Evolutionary conservation across 2,797 vertebrate species (phyloP), one percentile per base, ranked within the genome.

Genomic region (Platalea minor): DNA sequence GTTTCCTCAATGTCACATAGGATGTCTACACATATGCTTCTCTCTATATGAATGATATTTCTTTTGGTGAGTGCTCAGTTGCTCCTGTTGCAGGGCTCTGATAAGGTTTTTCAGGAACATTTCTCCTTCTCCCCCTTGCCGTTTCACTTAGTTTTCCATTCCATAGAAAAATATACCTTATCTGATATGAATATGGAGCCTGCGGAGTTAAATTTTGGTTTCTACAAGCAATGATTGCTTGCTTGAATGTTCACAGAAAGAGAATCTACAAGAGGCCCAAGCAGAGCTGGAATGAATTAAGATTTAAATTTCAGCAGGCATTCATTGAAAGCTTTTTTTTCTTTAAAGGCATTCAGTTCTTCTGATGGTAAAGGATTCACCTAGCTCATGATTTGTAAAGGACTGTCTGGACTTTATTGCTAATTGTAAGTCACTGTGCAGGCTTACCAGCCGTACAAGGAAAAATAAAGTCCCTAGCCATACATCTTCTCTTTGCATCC

Each of bases 301-400:
- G 72, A 92, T 89, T 91, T 91, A 67, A 78, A 96, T 95, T 93
- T 94, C 87, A 77, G 25, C 33, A 84, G 75, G 12, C 26, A 78
- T 85, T 85, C 78, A 64, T 39, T 74, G 74, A 54, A 91, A 78
- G 20, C 4, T 53, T 81, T 80, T 77, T 91, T 50, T 83, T 56
- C 46, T 95, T 91, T 84, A n/a, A 95, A 90, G 70, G 14, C n/a
- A 46, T 68, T 85, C 75, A 53, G n/a, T 74, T 88, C 63, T 83
- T 87, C 60, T 74, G 31, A 74, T 41, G 64, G 79, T 37, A 75
- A 77, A 92, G 60, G 20, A 83, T 78, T 90, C 64, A 46, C 68
- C 81, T 50, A 46, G 75, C 54, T 77, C 51, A 15, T 60, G 64
- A 68, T 95, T 97, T 95, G 56, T 83, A 68, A 92, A 77, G 80